Conservation (phyloP, 2,888 invertebrate genomes). For the Scaptomyza flava region DNA sequence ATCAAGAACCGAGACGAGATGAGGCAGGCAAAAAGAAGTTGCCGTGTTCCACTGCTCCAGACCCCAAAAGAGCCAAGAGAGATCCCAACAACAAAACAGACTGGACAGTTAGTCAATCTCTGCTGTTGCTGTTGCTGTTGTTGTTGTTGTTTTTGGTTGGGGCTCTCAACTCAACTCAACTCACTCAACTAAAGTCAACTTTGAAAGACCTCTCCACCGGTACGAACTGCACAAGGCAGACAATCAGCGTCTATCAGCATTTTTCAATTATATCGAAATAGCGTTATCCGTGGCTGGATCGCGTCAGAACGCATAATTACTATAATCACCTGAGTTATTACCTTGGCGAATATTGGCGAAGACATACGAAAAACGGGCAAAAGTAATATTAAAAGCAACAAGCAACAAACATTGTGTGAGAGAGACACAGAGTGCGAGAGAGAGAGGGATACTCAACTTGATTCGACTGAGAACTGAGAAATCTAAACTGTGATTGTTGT, state of each 20-base stretch:
- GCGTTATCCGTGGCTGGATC: constrained; percentile 84
- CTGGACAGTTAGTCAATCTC: constrained; percentile 45
- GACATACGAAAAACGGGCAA: constrained; percentile 64
- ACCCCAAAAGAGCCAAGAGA: constrained; percentile 6
- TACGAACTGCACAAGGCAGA: constrained; percentile 50
- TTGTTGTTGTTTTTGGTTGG: constrained; percentile 1
- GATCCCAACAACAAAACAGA: constrained; percentile 3
- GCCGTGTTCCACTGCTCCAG: constrained; percentile 5
- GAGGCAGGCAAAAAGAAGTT: not conserved
- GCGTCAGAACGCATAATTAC: constrained; percentile 85
- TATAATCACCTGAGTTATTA: constrained; percentile 85
- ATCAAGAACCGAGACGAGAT: constrained; percentile 30
- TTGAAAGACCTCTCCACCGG: constrained; percentile 2
- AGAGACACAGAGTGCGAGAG: not conserved
- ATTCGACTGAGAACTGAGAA: constrained; percentile 52
- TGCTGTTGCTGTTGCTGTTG: not conserved
- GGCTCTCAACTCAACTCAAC: not conserved
- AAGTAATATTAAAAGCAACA: constrained; percentile 61
- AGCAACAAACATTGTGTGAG: constrained; percentile 18
- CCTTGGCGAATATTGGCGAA: constrained; percentile 83
- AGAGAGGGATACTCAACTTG: constrained; percentile 1
- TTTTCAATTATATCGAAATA: constrained; percentile 85
- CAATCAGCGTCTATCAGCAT: constrained; percentile 85
- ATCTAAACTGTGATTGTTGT: constrained; percentile 76
- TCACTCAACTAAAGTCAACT: not conserved